phyloP scores from a whole-genome alignment of 2,797 vertebrate genomes.

The Acomys russatus region DNA sequence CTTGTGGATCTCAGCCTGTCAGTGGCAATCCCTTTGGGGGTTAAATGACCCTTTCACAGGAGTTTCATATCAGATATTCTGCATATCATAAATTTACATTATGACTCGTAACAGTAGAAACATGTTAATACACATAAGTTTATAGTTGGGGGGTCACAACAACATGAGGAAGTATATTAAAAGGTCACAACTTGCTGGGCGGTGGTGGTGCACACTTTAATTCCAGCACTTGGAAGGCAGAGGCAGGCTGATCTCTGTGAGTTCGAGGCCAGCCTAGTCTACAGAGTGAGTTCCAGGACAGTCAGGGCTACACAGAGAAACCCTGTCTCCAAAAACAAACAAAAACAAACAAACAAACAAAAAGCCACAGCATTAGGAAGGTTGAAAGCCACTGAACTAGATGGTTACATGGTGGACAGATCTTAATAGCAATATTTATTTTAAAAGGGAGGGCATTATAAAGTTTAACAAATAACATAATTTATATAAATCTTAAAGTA shows the following conservation, averaged over 20 bases:
- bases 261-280: too few relatives aligned
- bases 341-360: too few relatives aligned
- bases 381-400: neutral
- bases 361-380: neutral
- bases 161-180: neutral
- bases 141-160: neutral
- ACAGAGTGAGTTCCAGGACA: too few relatives aligned
- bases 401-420: neutral
- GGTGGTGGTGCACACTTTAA: too few relatives aligned
- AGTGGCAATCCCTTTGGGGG: neutral
- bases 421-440: conserved; percentile 4
- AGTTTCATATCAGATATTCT: neutral
- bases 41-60: neutral
- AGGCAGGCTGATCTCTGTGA: too few relatives aligned
- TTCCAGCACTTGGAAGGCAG: too few relatives aligned
- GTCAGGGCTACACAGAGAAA: too few relatives aligned
- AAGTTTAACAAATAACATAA: neutral
- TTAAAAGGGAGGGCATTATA: neutral
- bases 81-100: neutral
- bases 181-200: too few relatives aligned
- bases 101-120: neutral
- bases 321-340: too few relatives aligned
- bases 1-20: neutral
- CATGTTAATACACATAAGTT: neutral
- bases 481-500: conserved; percentile 16